Percentiles rank a stretch among this genome's conserved stretches.
Evolutionary conservation across 2,888 invertebrate genomes (phyloP).

Genomic region (Agonopterix subpropinquella): DNA sequence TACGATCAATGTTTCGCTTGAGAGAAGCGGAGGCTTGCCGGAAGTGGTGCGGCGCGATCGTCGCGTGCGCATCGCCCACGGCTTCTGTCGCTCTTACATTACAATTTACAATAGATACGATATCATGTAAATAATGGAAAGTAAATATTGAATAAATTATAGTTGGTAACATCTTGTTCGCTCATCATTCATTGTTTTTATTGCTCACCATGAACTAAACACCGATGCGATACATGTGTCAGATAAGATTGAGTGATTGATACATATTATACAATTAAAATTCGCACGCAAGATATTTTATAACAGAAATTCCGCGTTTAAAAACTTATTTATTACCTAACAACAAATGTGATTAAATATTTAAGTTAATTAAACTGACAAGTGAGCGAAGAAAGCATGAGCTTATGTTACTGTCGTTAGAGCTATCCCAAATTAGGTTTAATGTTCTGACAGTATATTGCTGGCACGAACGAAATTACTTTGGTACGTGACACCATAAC

Average conservation of each 20-base stretch:
- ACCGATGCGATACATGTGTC: no score
- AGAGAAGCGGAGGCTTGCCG: conserved; percentile 40
- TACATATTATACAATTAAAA: no score
- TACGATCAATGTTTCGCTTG: conserved; percentile 32
- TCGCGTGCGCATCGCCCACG: conserved; percentile 35
- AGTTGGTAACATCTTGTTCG: no score
- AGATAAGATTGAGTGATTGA: no score
- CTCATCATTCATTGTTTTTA: no score
- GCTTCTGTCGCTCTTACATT: conserved; percentile 23
- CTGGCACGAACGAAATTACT: conserved; percentile 31
- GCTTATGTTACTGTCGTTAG: conserved; percentile 3
- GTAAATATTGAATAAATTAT: conserved; percentile 12
- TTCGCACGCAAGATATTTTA: no score
- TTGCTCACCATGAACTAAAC: no score
- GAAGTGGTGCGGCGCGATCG: conserved; percentile 29
- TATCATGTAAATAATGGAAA: conserved; percentile 34
- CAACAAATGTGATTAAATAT: no score
- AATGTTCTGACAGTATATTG: conserved; percentile 16
- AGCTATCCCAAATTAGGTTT: conserved; percentile 8
- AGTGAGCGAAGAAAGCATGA: neutral
- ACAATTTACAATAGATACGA: conserved; percentile 17
- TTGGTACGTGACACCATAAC: conserved; percentile 46
- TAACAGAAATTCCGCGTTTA: no score
- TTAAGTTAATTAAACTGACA: no score
- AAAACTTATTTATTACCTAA: no score